Percentiles rank a stretch among this genome's conserved stretches.
Conservation (phyloP, 2,113 vertebrate genomes). For the Sinosuthora webbiana region DNA sequence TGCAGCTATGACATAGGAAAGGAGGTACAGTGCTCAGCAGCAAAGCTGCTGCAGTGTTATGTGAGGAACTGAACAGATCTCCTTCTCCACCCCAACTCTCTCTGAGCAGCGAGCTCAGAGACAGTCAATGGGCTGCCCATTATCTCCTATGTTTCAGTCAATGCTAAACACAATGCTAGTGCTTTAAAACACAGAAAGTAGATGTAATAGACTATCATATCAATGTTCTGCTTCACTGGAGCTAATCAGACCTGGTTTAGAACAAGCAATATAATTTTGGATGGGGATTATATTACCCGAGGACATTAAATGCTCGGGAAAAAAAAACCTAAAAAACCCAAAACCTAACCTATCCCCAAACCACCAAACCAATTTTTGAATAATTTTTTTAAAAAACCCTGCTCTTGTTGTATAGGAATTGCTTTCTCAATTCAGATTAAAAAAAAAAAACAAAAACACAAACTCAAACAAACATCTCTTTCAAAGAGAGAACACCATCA, state of each 20-base stretch:
- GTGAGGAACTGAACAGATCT: neutral
- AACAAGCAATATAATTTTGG: neutral
- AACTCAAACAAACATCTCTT: neutral
- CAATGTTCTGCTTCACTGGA: neutral
- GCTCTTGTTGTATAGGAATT: neutral
- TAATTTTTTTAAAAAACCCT: neutral
- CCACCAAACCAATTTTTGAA: neutral
- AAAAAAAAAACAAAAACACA: too few species aligned
- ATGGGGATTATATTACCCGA: neutral
- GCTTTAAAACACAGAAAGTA: neutral
- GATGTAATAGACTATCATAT: neutral
- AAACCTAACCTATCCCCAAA: neutral
- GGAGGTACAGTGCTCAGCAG: neutral
- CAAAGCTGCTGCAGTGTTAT: neutral
- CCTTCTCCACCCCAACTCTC: neutral
- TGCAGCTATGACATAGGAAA: neutral
- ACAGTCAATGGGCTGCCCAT: neutral
- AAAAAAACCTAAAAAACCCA: too few species aligned
- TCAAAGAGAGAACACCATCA: neutral
- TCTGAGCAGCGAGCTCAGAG: neutral
- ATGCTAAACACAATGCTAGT: neutral
- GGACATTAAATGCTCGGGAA: neutral
- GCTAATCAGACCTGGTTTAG: neutral
- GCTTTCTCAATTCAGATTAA: neutral
- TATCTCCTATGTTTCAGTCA: neutral